Conservation (phyloP, 2,113 vertebrate genomes). For the Benitochromis conjunctus region DNA sequence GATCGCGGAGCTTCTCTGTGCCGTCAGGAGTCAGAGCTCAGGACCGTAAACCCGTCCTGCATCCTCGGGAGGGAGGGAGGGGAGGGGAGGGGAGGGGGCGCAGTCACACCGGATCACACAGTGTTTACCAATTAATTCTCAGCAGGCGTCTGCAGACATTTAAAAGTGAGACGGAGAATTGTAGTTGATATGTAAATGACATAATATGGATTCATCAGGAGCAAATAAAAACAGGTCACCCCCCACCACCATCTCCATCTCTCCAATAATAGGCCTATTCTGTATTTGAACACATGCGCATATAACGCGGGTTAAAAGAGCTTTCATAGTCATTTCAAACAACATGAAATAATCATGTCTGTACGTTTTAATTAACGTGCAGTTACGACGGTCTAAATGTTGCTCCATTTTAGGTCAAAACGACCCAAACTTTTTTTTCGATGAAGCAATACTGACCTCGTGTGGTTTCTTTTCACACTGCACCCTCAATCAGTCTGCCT, state of each 20-base stretch:
- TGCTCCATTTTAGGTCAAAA: background rate
- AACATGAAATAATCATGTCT: background rate
- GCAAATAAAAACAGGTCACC: background rate
- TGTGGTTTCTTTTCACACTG: background rate
- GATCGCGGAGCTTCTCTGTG: constrained; percentile 1
- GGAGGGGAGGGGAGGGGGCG: background rate
- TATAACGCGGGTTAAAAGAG: background rate
- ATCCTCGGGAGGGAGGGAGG: constrained; percentile 17
- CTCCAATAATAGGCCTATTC: background rate
- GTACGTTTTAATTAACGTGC: background rate
- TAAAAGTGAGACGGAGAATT: background rate
- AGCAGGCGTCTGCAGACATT: background rate
- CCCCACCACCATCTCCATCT: background rate
- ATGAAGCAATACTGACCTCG: constrained; percentile 30
- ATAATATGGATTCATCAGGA: background rate
- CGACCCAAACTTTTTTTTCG: background rate
- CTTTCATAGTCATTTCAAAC: background rate
- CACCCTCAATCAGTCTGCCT: background rate
- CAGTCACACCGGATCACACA: background rate
- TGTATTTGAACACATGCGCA: background rate
- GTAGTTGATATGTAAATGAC: background rate
- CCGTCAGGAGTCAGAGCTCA: constrained; percentile 34
- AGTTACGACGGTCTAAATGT: background rate
- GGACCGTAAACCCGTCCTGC: constrained; percentile 34
- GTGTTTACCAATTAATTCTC: background rate